Conservation (phyloP, 2,113 vertebrate species). For the Callopanchax toddi region DNA sequence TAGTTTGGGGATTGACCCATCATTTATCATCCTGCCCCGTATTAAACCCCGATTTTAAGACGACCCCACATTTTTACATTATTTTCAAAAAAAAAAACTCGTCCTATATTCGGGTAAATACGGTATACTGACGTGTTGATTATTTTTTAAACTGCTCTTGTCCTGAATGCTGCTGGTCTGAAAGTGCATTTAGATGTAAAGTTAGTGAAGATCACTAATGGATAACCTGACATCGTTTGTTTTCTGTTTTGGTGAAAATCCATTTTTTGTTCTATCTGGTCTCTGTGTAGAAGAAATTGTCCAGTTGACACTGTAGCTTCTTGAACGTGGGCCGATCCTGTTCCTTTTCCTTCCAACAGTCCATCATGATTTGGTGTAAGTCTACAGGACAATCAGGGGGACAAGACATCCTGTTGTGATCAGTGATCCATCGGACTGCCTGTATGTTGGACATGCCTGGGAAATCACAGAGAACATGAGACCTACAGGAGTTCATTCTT, state of each 20-base stretch:
- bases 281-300: slow-evolving; percentile 81
- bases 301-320: slow-evolving; percentile 83
- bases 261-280: slow-evolving; percentile 41
- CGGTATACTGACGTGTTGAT: too few species aligned
- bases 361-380: slow-evolving; percentile 86
- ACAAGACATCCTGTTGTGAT: slow-evolving; percentile 84
- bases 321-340: slow-evolving; percentile 86
- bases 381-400: slow-evolving; percentile 80
- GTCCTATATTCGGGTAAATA: too few species aligned
- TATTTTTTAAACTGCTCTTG: too few species aligned
- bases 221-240: too few species aligned
- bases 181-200: slow-evolving; percentile 1
- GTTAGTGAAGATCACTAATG: too few species aligned
- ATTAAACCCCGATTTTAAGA: too few species aligned
- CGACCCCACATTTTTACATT: too few species aligned
- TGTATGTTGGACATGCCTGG: slow-evolving; percentile 85
- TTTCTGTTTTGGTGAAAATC: too few species aligned
- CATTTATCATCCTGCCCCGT: too few species aligned
- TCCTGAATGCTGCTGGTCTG: too few species aligned
- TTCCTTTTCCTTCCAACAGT: slow-evolving; percentile 84
- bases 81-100: too few species aligned
- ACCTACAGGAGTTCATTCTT: neutral
- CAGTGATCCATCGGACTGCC: slow-evolving; percentile 82
- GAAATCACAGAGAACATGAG: slow-evolving; percentile 10
- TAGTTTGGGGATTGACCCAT: too few species aligned